Percentiles rank a stretch among this genome's conserved stretches.
Evolutionary conservation across 1,140 invertebrate genomes (phyloP).

Genomic region (Diachasma alloeum): DNA sequence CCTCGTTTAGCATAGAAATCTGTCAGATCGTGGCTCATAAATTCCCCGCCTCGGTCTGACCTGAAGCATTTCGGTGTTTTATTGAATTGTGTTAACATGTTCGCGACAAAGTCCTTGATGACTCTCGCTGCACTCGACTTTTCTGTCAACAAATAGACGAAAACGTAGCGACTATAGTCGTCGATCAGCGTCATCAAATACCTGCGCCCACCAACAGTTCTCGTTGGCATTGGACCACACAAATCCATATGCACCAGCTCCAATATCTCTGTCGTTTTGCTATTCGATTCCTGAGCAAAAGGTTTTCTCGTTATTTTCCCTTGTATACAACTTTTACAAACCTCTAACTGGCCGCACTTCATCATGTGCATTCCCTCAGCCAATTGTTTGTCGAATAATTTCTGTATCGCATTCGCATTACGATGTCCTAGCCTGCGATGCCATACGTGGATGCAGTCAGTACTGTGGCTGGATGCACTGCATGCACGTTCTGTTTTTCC

Average conservation of each 20-base stretch:
- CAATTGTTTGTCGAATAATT: not conserved
- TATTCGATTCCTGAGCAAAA: not conserved
- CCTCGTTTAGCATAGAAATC: not conserved
- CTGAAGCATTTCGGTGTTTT: too few species aligned
- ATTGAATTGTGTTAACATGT: too few species aligned
- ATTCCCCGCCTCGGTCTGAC: too few species aligned
- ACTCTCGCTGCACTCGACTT: slow-evolving; percentile 33
- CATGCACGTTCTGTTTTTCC: not conserved
- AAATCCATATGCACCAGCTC: slow-evolving; percentile 20
- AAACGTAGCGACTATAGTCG: slow-evolving; percentile 9
- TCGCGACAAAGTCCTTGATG: slow-evolving; percentile 20
- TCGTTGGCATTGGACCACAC: too few species aligned
- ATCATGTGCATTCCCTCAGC: not conserved
- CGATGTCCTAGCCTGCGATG: not conserved
- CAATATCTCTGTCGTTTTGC: not conserved
- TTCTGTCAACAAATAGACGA: slow-evolving; percentile 31
- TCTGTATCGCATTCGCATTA: not conserved
- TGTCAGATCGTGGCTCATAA: not conserved
- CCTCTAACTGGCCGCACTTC: not conserved
- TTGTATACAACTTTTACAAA: too few species aligned
- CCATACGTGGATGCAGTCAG: not conserved
- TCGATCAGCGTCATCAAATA: slow-evolving; percentile 31
- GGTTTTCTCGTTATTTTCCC: not conserved
- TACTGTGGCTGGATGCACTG: not conserved
- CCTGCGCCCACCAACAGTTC: too few species aligned